These are phyloP conservation scores for Tachina grossa DNA, from an alignment of 2,888 invertebrate species.

Conservation along the genomic window DNA sequence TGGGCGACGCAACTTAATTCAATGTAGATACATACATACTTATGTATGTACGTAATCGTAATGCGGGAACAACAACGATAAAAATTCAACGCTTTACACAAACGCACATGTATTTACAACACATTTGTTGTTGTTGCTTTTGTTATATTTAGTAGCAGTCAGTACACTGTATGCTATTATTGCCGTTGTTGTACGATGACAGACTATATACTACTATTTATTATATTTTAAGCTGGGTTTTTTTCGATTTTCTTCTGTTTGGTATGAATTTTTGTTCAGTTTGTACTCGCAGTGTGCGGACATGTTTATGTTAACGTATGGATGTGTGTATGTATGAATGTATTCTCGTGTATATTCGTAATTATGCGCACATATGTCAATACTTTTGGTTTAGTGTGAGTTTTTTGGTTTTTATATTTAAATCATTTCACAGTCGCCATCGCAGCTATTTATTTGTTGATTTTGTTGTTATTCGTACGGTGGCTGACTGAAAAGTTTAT, in stretches of 20 bases:
- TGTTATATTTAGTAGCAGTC: conserved; percentile 50
- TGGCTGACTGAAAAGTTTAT: background rate
- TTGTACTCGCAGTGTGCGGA: conserved; percentile 34
- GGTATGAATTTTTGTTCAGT: conserved; percentile 52
- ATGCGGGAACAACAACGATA: conserved; percentile 31
- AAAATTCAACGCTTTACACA: conserved; percentile 28
- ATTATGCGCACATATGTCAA: conserved; percentile 71
- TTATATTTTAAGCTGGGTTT: conserved; percentile 65
- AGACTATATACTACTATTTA: conserved; percentile 60
- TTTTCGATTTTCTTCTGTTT: conserved; percentile 22
- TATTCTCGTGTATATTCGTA: conserved; percentile 67
- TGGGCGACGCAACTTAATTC: conserved; percentile 73
- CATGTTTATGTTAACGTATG: conserved; percentile 28
- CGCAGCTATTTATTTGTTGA: conserved; percentile 51
- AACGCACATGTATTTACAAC: conserved; percentile 49
- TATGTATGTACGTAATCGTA: conserved; percentile 58
- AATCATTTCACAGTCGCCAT: conserved; percentile 69
- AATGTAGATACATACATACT: too few species aligned
- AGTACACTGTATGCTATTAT: conserved; percentile 26
- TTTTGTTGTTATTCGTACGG: conserved; percentile 19
- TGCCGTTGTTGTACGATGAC: conserved; percentile 39
- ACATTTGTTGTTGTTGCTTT: conserved; percentile 33
- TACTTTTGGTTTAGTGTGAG: conserved; percentile 64
- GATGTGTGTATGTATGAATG: background rate
- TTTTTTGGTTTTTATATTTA: conserved; percentile 60